Percentiles rank a stretch among this genome's conserved stretches.
These are phyloP conservation scores for Oncorhynchus keta DNA, from an alignment of 2,113 vertebrate genomes.

Conservation along the genomic window DNA sequence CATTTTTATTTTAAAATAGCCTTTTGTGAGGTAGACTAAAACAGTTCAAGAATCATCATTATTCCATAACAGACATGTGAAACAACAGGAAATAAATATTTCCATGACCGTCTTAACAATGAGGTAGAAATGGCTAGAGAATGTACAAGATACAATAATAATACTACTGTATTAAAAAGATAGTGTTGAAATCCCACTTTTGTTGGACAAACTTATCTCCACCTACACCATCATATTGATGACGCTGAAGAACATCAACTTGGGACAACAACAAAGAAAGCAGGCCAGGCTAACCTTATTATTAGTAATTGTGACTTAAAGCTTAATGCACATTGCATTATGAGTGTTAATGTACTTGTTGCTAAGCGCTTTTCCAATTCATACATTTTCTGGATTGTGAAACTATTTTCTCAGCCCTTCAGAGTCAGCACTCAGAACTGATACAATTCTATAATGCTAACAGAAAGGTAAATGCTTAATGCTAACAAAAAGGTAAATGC, in stretches of 20 bases:
- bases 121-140: conserved; percentile 93
- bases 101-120: conserved; percentile 85
- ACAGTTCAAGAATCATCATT: conserved; percentile 76
- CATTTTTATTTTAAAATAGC: conserved; percentile 77
- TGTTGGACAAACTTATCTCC: conserved; percentile 55
- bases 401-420: background rate
- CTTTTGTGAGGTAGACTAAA: conserved; percentile 91
- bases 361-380: background rate
- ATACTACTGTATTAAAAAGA: conserved; percentile 53
- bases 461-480: too few species aligned
- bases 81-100: conserved; percentile 89
- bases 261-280: background rate
- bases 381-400: background rate
- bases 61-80: conserved; percentile 65
- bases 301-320: background rate
- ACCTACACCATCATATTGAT: background rate
- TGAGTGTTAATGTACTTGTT: background rate
- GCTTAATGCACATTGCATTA: conserved; percentile 1
- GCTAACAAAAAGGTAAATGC: too few species aligned
- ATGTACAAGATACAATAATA: conserved; percentile 72
- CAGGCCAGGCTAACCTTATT: too few species aligned
- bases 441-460: background rate
- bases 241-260: background rate
- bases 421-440: background rate
- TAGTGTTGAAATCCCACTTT: conserved; percentile 67